A percentile compares a stretch with the other conserved stretches of the same genome.
Conservation (phyloP, 2,797 vertebrate species). For the Trachurus trachurus region DNA sequence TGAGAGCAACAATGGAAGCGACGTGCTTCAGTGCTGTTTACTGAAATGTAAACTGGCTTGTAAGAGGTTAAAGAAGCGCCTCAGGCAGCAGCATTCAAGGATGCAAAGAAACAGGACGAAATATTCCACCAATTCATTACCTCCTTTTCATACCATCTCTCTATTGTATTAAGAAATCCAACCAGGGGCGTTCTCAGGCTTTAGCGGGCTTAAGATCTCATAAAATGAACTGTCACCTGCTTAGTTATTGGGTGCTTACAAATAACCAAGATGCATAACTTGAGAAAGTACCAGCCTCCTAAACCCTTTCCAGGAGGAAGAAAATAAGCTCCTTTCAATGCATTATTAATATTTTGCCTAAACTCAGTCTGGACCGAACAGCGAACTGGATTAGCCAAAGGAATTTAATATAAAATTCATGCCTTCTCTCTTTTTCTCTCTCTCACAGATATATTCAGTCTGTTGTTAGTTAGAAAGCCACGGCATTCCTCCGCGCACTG, state of each 20-base stretch:
- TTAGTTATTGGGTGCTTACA: conserved; percentile 86
- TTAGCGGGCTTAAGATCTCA: conserved; percentile 85
- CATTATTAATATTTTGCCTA: conserved; percentile 87
- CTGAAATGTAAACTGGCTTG: conserved; percentile 48
- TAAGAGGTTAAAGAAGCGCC: conserved; percentile 61
- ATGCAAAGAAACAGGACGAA: conserved; percentile 68
- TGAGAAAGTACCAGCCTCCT: conserved; percentile 77
- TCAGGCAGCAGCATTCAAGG: conserved; percentile 56
- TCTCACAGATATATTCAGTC: conserved; percentile 74
- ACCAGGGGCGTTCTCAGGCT: conserved; percentile 78
- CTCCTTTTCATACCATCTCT: conserved; percentile 74
- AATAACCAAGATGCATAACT: conserved; percentile 85
- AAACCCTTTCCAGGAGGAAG: conserved; percentile 77
- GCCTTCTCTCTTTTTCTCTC: conserved; percentile 60
- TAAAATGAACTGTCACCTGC: conserved; percentile 87
- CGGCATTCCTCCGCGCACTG: conserved; percentile 75
- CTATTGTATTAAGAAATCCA: conserved; percentile 76
- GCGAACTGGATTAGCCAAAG: conserved; percentile 81
- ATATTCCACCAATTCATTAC: conserved; percentile 81
- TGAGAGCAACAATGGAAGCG: conserved; percentile 3
- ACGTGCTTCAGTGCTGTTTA: conserved; percentile 26
- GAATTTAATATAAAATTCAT: conserved; percentile 86
- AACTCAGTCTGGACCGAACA: conserved; percentile 83
- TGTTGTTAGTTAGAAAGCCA: conserved; percentile 83
- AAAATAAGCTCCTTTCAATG: conserved; percentile 81